Evolutionary conservation across 2,888 invertebrate genomes (phyloP).

Genomic region (Apantesis nais): DNA sequence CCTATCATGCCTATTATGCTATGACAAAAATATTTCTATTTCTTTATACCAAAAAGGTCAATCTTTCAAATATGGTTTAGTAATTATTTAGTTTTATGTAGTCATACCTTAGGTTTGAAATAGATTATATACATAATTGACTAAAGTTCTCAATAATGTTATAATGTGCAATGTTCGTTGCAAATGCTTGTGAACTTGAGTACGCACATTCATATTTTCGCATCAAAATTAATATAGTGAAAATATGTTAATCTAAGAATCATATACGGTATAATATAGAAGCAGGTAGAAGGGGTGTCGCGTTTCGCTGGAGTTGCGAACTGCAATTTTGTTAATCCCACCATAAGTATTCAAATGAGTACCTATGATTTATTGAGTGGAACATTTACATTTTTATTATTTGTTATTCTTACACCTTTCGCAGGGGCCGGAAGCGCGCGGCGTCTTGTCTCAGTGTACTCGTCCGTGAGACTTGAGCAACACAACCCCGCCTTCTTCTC

Average conservation of each 20-base stretch:
- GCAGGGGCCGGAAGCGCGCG: conserved; percentile 83
- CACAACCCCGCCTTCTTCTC: conserved; percentile 63
- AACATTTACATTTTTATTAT: conserved; percentile 87
- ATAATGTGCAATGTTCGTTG: neutral
- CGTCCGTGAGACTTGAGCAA: conserved; percentile 80
- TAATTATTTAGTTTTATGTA: neutral
- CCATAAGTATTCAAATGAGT: conserved; percentile 84
- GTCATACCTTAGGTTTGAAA: neutral
- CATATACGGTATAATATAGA: conserved; percentile 52
- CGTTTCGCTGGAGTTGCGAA: conserved; percentile 51
- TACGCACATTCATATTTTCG: conserved; percentile 28
- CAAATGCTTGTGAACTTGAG: neutral
- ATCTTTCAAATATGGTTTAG: neutral
- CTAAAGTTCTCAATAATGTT: neutral
- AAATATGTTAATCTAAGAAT: conserved; percentile 70
- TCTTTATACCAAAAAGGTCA: neutral
- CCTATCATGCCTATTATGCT: neutral
- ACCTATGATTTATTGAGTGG: conserved; percentile 86
- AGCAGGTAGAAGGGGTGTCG: conserved; percentile 56
- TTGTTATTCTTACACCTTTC: conserved; percentile 86
- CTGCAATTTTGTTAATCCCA: conserved; percentile 80
- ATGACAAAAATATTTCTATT: neutral
- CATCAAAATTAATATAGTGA: conserved; percentile 51
- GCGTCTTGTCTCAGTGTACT: conserved; percentile 81
- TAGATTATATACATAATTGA: neutral